phyloP scores from a whole-genome alignment of 1,140 invertebrate species.

The Myzus persicae region DNA sequence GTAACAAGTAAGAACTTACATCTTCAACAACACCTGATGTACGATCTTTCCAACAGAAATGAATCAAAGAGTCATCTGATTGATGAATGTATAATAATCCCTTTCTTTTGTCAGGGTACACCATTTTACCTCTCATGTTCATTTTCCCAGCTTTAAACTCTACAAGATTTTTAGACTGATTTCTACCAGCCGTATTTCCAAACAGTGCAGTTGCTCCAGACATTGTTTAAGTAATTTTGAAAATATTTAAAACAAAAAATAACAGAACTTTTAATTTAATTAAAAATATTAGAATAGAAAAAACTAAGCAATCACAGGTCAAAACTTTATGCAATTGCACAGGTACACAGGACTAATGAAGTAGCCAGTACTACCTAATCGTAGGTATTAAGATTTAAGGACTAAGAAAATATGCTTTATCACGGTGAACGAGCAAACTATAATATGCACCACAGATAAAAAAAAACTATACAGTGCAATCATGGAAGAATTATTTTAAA shows the following conservation, averaged over 20 bases:
- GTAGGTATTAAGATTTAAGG: too few species aligned
- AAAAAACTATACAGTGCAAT: background rate
- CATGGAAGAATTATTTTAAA: background rate
- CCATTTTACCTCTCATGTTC: slow-evolving; percentile 93
- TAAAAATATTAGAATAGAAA: background rate
- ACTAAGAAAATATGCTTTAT: slow-evolving; percentile 18
- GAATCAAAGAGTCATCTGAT: slow-evolving; percentile 94
- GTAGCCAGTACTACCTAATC: background rate
- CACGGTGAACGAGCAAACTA: background rate
- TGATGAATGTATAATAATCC: slow-evolving; percentile 94
- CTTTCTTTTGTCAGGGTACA: slow-evolving; percentile 94
- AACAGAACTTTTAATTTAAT: background rate
- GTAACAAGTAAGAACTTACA: slow-evolving; percentile 66
- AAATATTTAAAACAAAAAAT: background rate
- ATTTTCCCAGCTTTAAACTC: slow-evolving; percentile 97
- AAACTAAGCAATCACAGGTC: background rate
- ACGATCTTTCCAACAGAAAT: slow-evolving; percentile 98
- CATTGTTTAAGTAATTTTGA: slow-evolving; percentile 64
- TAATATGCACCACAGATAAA: background rate
- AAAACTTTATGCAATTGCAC: background rate
- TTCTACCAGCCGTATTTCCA: slow-evolving; percentile 74
- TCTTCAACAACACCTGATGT: slow-evolving; percentile 79
- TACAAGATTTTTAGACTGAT: slow-evolving; percentile 88
- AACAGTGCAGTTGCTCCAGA: slow-evolving; percentile 75
- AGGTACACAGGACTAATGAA: too few species aligned